Evolutionary conservation across 2,888 invertebrate species (phyloP), one percentile per base, ranked within the genome.

Genomic region (Congeria kusceri): DNA sequence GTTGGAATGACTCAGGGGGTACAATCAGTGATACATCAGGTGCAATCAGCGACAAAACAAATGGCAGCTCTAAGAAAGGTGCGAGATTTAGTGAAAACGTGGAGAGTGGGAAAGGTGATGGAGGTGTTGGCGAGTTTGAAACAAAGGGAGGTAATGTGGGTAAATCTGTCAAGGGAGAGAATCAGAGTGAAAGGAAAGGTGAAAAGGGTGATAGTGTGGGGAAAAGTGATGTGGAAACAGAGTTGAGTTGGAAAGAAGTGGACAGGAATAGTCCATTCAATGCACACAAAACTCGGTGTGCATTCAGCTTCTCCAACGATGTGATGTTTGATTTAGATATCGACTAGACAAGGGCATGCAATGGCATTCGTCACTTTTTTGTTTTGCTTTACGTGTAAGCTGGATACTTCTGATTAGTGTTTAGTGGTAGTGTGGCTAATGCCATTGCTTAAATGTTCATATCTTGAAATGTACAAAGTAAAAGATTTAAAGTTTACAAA

Each of bases 251-350:
- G 89, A 78, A 86, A 53, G 88, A 89, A 15, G 49, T 56, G 18
- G 62, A 78, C 27, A 69, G 67, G 28, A 66, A 61, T 20, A 46
- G 66, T 25, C 28, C 64, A 18, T 71, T 74, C 9, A 85, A 86
- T 72, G 88, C 89, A 65, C 90, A 92, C 80, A 88, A 77, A 69
- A 91, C 92, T 27, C 73, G 87, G 62, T 93, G 93, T 90, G 90
- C 91, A 49, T 91, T 93, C 70, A 71, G 85, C 44, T 92, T 93
- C 83, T 85, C 87, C 32, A 93, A 93, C 81, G 85, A 83, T 68
- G 84, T 92, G 18, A 91, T 92, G 84, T 92, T 86, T 89, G 93
- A 93, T 74, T 87, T 93, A 29, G 93, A 93, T 86, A 80, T 88
- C 56, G 90, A 91, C 64, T 90, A 84, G 84, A 63, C 53, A 53